Conservation (phyloP, 2,888 invertebrate species). For the Choreutis nemorana region DNA sequence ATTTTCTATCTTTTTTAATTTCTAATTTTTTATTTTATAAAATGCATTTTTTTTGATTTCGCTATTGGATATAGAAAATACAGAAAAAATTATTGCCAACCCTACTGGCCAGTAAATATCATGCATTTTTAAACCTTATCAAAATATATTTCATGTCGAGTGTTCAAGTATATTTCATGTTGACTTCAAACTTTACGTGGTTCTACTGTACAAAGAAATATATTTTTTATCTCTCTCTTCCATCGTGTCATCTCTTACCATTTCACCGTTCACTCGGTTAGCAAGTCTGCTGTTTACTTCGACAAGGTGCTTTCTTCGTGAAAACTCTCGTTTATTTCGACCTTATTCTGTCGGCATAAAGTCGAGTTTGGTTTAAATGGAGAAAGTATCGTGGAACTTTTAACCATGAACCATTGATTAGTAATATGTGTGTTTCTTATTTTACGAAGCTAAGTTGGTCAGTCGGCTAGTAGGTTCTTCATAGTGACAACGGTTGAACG, state of each 20-base stretch:
- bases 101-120: too few relatives aligned
- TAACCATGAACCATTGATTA: slow-evolving; percentile 18
- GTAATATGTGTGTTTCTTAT: slow-evolving; percentile 65
- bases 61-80: too few relatives aligned
- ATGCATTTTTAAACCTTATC: neutral
- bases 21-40: too few relatives aligned
- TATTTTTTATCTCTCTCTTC: slow-evolving; percentile 32
- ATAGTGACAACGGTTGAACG: slow-evolving; percentile 33
- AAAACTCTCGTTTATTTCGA: slow-evolving; percentile 7
- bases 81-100: too few relatives aligned
- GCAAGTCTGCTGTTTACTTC: slow-evolving; percentile 34
- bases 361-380: slow-evolving; percentile 12
- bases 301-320: slow-evolving; percentile 28
- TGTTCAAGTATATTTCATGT: slow-evolving; percentile 10
- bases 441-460: slow-evolving; percentile 62
- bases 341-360: slow-evolving; percentile 9
- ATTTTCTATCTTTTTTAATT: too few relatives aligned
- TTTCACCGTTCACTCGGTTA: slow-evolving; percentile 67
- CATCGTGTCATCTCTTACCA: slow-evolving; percentile 48
- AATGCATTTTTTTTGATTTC: too few relatives aligned
- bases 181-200: slow-evolving; percentile 20
- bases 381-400: slow-evolving; percentile 29
- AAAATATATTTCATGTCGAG: neutral
- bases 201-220: slow-evolving; percentile 40
- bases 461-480: slow-evolving; percentile 59